These are phyloP conservation scores for Zeuzera pyrina DNA, from an alignment of 2,888 invertebrate species.

Conservation along the genomic window DNA sequence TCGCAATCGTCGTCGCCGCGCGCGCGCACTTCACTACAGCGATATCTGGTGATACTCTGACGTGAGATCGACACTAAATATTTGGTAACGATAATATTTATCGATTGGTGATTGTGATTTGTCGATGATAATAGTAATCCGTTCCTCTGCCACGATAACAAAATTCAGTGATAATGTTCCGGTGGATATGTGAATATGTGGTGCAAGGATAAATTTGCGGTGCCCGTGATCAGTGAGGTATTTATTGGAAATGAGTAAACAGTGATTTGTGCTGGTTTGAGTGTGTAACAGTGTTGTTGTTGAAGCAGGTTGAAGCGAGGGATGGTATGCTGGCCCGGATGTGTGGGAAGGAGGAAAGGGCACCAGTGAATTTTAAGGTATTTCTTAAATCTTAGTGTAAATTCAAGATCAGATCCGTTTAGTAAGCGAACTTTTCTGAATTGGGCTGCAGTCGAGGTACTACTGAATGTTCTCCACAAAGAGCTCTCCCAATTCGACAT, in stretches of 20 bases:
- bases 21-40: conserved; percentile 4
- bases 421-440: too few relatives aligned
- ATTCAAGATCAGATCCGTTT: too few relatives aligned
- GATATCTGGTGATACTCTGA: conserved; percentile 4
- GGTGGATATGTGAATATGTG: conserved; percentile 22
- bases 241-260: conserved; percentile 14
- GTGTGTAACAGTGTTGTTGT: conserved; percentile 19
- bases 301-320: conserved; percentile 21
- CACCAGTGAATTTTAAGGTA: conserved; percentile 44
- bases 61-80: neutral
- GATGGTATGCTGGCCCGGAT: conserved; percentile 39
- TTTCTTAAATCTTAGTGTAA: too few relatives aligned
- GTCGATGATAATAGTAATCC: conserved; percentile 9
- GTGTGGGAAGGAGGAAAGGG: conserved; percentile 40
- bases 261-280: conserved; percentile 15
- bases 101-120: conserved; percentile 8
- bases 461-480: too few relatives aligned
- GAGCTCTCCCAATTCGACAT: too few relatives aligned
- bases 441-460: too few relatives aligned
- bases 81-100: neutral
- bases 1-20: conserved; percentile 4
- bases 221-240: conserved; percentile 34
- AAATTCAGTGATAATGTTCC: conserved; percentile 17
- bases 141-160: conserved; percentile 4
- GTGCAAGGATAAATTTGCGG: conserved; percentile 31